These are phyloP conservation scores for Apeltes quadracus DNA, from an alignment of 2,113 vertebrate genomes.

Conservation along the genomic window DNA sequence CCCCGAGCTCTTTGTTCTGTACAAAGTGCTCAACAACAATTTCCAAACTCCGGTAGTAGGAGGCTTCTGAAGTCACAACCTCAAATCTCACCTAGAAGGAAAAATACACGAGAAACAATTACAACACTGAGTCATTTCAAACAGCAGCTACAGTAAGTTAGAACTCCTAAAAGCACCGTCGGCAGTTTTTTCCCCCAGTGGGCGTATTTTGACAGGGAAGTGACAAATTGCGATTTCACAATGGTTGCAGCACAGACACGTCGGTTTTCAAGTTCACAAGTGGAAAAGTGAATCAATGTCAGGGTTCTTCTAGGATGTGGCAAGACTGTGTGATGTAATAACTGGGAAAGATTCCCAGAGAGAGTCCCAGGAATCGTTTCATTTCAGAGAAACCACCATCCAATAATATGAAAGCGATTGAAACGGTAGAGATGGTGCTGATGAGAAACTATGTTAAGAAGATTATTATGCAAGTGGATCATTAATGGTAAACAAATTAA, in stretches of 20 bases:
- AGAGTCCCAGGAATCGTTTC: not conserved
- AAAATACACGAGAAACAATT: not conserved
- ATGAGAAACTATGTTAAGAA: not conserved
- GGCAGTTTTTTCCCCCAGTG: not conserved
- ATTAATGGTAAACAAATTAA: not conserved
- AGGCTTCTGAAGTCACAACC: slow-evolving; percentile 93
- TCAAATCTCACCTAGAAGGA: slow-evolving; percentile 91
- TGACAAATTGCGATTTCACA: slow-evolving; percentile 51
- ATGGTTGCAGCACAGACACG: not conserved
- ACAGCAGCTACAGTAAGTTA: not conserved
- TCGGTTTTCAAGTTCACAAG: too few relatives aligned
- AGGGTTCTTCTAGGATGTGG: slow-evolving; percentile 31
- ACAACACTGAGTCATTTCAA: not conserved
- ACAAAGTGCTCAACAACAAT: slow-evolving; percentile 95
- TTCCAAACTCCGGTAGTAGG: slow-evolving; percentile 91
- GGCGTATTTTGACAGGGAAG: not conserved
- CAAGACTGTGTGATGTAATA: slow-evolving; percentile 24
- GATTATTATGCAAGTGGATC: not conserved
- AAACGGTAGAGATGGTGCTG: not conserved
- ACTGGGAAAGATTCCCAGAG: not conserved
- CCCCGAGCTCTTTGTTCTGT: slow-evolving; percentile 82
- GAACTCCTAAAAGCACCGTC: not conserved
- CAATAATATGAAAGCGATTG: not conserved
- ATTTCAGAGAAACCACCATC: slow-evolving; percentile 14
- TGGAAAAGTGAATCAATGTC: accelerated